Base-by-base conservation (phyloP, 2,113 vertebrate genomes). In the Pluvialis apricaria region DNA sequence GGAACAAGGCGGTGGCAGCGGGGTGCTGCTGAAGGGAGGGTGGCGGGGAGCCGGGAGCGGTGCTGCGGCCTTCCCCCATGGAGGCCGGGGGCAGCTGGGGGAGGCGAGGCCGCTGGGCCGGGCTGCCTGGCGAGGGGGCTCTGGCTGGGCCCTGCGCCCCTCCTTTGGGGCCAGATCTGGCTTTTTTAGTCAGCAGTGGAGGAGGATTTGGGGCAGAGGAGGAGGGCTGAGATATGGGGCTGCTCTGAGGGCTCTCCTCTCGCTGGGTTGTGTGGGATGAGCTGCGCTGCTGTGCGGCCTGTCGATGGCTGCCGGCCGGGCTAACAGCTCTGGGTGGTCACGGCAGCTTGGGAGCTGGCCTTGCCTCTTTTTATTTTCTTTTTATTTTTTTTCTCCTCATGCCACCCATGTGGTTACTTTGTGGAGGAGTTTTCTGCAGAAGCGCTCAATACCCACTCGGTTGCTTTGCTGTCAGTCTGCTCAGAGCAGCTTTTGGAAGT, bases 11-110 rank as follows among this genome's bases (percentile, higher is more conserved):
- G 55, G 31, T 16, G 19, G 42, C 25, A 47, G 58, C 57, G 76
- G 38, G 12, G 13, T 2, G 4, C 69, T 72, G 32, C 21, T n/a
- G 11, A 36, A 10, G 36, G 61, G 40, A 61, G n/a, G 24, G 51
- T 60, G 11, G 58, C 80, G 34, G 29, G n/a, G 45, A n/a, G 76
- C 28, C 6, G 29, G 24, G 24, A 0, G 0, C 2, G 2, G 2
- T 70, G 78, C 29, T 38, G 15, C 55, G 82, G 8, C 3, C 0
- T 38, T 49, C 12, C 40, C 32, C 32, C 14, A 4, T 44, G 38
- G 20, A 47, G 10, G 6, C 24, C 21, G 20, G 21, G 47, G 47
- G 47, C 20, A 49, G 47, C 20, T 49, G 47, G 47, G 3, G 47
- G 47, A 22, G 8, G 22, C 7, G 10, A 62, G 18, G 25, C 25